Conservation (phyloP, 2,888 invertebrate species). For the Chironomus riparius region DNA sequence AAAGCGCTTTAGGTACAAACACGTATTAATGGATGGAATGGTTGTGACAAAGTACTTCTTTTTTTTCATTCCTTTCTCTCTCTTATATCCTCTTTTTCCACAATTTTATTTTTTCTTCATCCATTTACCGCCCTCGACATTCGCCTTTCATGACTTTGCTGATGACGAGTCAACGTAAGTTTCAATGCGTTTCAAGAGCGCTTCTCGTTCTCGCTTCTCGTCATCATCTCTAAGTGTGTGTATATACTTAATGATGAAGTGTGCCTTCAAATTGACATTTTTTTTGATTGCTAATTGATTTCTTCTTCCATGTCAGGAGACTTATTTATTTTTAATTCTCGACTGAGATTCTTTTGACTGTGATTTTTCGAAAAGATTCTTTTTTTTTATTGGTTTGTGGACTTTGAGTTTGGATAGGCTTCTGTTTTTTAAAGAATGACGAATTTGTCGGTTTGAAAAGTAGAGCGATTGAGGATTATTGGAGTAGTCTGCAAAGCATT, state of each 20-base stretch:
- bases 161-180: no score
- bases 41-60: conserved; percentile 21
- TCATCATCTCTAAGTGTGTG: neutral
- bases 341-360: no score
- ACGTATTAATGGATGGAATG: conserved; percentile 14
- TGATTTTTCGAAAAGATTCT: no score
- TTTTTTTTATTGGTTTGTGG: no score
- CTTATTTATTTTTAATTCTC: neutral
- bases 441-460: no score
- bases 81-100: no score
- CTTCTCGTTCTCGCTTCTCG: neutral
- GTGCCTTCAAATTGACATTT: conserved; percentile 23
- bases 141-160: no score
- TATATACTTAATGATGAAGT: conserved; percentile 11
- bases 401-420: no score
- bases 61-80: neutral
- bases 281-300: conserved; percentile 25
- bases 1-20: neutral
- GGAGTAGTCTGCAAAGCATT: no score
- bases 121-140: neutral
- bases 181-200: neutral
- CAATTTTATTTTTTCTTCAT: neutral
- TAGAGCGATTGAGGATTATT: no score
- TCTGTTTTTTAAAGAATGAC: no score
- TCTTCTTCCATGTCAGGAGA: neutral